Conservation (phyloP, 2,888 invertebrate genomes). For the Hermaeophaga mercurialis region DNA sequence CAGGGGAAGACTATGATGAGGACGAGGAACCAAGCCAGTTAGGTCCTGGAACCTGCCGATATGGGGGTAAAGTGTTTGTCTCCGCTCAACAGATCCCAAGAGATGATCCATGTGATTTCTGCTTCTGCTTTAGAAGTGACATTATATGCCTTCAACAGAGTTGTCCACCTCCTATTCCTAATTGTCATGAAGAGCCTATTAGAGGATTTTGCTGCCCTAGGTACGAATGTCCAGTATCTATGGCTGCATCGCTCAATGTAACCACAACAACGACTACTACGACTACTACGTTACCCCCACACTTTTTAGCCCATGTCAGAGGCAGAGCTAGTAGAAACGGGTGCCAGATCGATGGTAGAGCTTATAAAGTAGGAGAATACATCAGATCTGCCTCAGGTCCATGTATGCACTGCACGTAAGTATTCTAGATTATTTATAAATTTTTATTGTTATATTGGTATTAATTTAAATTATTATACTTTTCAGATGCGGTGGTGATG, state of each 20-base stretch:
- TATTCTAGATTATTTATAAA: slow-evolving; percentile 45
- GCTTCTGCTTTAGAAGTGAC: slow-evolving; percentile 95
- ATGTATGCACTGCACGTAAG: slow-evolving; percentile 94
- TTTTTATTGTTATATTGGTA: no score
- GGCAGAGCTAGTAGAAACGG: slow-evolving; percentile 77
- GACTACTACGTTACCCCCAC: slow-evolving; percentile 83
- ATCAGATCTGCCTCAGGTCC: slow-evolving; percentile 88
- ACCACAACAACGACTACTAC: slow-evolving; percentile 89
- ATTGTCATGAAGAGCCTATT: slow-evolving; percentile 91
- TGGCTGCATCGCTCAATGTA: slow-evolving; percentile 80
- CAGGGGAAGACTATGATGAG: slow-evolving; percentile 72
- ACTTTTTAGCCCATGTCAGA: slow-evolving; percentile 78
- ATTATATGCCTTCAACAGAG: slow-evolving; percentile 95
- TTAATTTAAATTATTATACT: no score
- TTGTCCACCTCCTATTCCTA: slow-evolving; percentile 91
- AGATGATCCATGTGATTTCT: slow-evolving; percentile 94
- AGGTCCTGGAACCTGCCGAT: slow-evolving; percentile 89
- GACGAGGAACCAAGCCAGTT: slow-evolving; percentile 78
- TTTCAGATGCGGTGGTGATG: slow-evolving; percentile 87
- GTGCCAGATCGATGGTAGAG: slow-evolving; percentile 84
- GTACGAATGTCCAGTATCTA: slow-evolving; percentile 90
- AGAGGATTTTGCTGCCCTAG: slow-evolving; percentile 93
- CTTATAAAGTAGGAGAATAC: slow-evolving; percentile 84
- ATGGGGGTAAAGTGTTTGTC: slow-evolving; percentile 90
- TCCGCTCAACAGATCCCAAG: slow-evolving; percentile 94